phyloP scores from a whole-genome alignment of 2,888 invertebrate genomes.

The Blastobasis adustella region DNA sequence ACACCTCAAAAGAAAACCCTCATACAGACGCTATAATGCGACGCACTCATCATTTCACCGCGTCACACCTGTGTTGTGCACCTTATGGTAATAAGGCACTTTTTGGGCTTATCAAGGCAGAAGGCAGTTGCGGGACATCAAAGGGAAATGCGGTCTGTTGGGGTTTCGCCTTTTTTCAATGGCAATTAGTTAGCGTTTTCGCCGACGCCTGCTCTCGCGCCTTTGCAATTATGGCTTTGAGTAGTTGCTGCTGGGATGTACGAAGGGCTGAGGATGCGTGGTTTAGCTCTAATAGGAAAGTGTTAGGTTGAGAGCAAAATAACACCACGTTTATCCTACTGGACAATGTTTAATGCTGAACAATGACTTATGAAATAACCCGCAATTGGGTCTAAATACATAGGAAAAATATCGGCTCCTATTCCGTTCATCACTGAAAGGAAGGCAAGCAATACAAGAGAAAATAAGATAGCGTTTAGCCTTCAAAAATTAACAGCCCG shows the following conservation, averaged over 20 bases:
- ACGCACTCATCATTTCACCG: conserved; percentile 42
- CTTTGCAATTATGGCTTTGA: conserved; percentile 63
- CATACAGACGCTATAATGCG: conserved; percentile 38
- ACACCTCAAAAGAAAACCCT: conserved; percentile 34
- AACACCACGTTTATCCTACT: not conserved
- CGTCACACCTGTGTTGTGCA: conserved; percentile 1
- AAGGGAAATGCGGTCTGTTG: conserved; percentile 36
- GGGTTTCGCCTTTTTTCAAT: conserved; percentile 76
- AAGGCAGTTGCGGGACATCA: not conserved
- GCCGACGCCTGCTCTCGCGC: conserved; percentile 54
- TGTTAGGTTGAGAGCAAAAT: conserved; percentile 11
- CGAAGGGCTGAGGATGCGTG: conserved; percentile 8
- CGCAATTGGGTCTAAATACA: too few species aligned
- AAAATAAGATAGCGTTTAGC: too few species aligned
- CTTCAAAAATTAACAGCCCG: too few species aligned
- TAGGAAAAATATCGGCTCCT: too few species aligned
- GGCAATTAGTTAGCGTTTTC: conserved; percentile 74
- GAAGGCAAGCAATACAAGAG: too few species aligned
- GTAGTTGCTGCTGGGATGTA: conserved; percentile 37
- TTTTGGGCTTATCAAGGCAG: conserved; percentile 25
- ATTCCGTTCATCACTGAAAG: too few species aligned
- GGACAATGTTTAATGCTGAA: too few species aligned
- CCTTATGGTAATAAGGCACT: not conserved
- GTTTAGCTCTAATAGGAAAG: conserved; percentile 13
- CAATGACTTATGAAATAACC: too few species aligned